These are phyloP conservation scores for Cactoblastis cactorum DNA, from an alignment of 2,888 invertebrate genomes.

Conservation along the genomic window DNA sequence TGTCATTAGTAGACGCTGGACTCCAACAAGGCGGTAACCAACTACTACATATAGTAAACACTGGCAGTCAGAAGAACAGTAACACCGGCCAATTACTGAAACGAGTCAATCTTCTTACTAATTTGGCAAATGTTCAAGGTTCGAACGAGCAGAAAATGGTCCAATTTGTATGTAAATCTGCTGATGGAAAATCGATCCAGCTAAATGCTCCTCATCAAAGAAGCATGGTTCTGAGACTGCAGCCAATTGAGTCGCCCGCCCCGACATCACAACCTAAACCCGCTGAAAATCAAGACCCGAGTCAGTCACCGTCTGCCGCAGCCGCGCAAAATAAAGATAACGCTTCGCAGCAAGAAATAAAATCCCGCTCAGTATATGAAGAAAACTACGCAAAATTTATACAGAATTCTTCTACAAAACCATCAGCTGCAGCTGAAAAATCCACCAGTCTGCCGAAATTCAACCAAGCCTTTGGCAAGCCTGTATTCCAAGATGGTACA, in stretches of 20 bases:
- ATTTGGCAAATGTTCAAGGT: constrained; percentile 68
- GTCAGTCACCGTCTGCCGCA: constrained; percentile 33
- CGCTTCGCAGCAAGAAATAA: constrained; percentile 59
- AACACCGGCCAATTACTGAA: constrained; percentile 63
- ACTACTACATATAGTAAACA: constrained; percentile 71
- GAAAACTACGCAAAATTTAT: constrained; percentile 79
- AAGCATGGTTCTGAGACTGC: constrained; percentile 71
- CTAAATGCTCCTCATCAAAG: constrained; percentile 75
- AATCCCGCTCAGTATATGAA: constrained; percentile 74
- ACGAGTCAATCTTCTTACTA: constrained; percentile 71
- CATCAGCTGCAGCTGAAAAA: constrained; percentile 51
- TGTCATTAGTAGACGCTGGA: too few relatives aligned
- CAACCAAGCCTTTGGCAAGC: constrained; percentile 88
- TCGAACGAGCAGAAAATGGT: constrained; percentile 76
- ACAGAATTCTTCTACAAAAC: constrained; percentile 60
- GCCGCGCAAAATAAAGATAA: constrained; percentile 37
- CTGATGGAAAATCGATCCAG: constrained; percentile 79
- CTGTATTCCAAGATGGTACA: constrained; percentile 77
- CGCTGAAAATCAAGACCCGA: constrained; percentile 48
- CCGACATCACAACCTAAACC: constrained; percentile 40
- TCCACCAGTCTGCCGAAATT: constrained; percentile 84
- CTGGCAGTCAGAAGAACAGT: constrained; percentile 59
- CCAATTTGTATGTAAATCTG: constrained; percentile 82
- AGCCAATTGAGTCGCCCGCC: constrained; percentile 60
- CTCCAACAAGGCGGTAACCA: constrained; percentile 70